Base-by-base conservation (phyloP, 2,888 invertebrate genomes). In the Caenorhabditis macrosperma region DNA sequence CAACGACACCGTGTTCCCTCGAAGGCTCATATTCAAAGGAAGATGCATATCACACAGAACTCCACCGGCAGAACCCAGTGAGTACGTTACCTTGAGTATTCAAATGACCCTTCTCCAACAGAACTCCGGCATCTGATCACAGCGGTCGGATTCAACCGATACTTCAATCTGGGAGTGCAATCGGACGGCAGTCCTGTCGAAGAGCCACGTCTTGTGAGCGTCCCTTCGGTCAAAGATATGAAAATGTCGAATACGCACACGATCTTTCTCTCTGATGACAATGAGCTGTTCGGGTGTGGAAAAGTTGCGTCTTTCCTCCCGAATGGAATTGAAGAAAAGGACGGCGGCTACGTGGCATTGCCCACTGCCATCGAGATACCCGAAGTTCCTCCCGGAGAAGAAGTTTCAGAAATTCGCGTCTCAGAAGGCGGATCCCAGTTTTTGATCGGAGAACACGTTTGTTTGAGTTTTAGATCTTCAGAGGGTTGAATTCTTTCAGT, bases 151-250 rank as follows among this genome's bases (percentile, higher is more conserved):
- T 48, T 57, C 26, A 78, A 78, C 41, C 67, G 78, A 10, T 68
- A 33, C 44, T 78, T 74, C 68, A 78, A 78, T 35, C 46, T 78
- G n/a, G 78, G 78, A 5, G 48, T 78, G 1, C n/a, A 74, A 1
- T 78, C 78, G 6, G 78, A 78, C 24, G 78, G 78, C 48, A 63
- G 68, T 38, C 78, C 78, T 2, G 52, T 78, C 22, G 38, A 68
- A 12, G 78, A 78, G 22, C 64, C 63, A 0, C 61, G 46, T 44
- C 17, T 64, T 0, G 74, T 78, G 4, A 12, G 44, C n/a, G 22
- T 78, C 35, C 72, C 72, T 10, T 28, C 9, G 1, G 44, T 68
- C 22, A 28, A 0, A 1, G 17, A 41, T 17, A 78, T 78, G n/a
- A 41, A 61, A 28, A 78, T 78, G 78, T 35, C 67, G 2, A 78